phyloP scores from a whole-genome alignment of 2,113 vertebrate genomes.

The Xenopus tropicalis region UCB_Xtro_10.0 CM004444.2:104336501-104337000 shows the following conservation, averaged over 20 bases:
- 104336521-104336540: slow-evolving; percentile 5
- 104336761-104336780: slow-evolving; percentile 8
- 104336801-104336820: slow-evolving; percentile 25
- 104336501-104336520: slow-evolving; percentile 15
- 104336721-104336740: slow-evolving; percentile 29
- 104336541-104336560: slow-evolving; percentile 13
- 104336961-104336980: slow-evolving; percentile 17
- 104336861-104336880: slow-evolving; percentile 30
- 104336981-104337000: neutral
- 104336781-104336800: neutral
- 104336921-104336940: slow-evolving; percentile 20
- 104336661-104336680: slow-evolving; percentile 20
- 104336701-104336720: slow-evolving; percentile 17
- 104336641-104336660: slow-evolving; percentile 5
- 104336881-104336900: slow-evolving; percentile 10
- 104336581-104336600: slow-evolving; percentile 25
- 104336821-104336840: slow-evolving; percentile 7
- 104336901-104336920: slow-evolving; percentile 31
- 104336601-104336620: slow-evolving; percentile 21
- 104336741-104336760: slow-evolving; percentile 11
- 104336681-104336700: slow-evolving; percentile 21
- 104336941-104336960: slow-evolving; percentile 30
- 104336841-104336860: slow-evolving; percentile 27
- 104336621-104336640: slow-evolving; percentile 26
- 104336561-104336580: slow-evolving; percentile 29